phyloP scores from a whole-genome alignment of 2,888 invertebrate genomes.

The Tortricodes alternella region DNA sequence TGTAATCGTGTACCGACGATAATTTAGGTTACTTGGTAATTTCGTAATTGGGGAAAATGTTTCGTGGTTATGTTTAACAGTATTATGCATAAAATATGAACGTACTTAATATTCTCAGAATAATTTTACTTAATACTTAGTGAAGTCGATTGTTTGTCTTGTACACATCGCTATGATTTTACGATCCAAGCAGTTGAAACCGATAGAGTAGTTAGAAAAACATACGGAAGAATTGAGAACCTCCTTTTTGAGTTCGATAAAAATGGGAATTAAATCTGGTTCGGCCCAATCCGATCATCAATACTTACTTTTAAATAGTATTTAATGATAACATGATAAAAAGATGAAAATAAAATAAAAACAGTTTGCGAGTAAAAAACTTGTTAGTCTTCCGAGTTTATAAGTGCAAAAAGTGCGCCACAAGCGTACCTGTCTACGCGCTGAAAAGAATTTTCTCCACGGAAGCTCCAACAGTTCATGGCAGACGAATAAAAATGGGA shows the following conservation, averaged over 20 bases:
- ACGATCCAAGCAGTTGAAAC: too few species aligned
- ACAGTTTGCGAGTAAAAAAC: neutral
- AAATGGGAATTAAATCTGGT: too few species aligned
- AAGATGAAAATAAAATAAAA: neutral
- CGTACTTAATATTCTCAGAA: neutral
- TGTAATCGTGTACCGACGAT: neutral
- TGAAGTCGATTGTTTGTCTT: too few species aligned
- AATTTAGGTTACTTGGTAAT: conserved; percentile 11
- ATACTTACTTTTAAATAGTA: too few species aligned
- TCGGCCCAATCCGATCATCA: too few species aligned
- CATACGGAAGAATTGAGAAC: too few species aligned
- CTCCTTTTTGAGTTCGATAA: too few species aligned
- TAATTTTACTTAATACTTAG: too few species aligned
- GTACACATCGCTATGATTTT: too few species aligned
- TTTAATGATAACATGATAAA: neutral
- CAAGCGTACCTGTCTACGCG: neutral
- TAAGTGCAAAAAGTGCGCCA: conserved; percentile 14
- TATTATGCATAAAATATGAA: neutral
- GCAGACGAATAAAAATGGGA: conserved; percentile 25
- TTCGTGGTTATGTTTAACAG: neutral
- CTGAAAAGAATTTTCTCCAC: conserved; percentile 14
- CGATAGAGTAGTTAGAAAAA: too few species aligned
- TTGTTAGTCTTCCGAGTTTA: neutral
- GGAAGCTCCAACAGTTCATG: neutral
- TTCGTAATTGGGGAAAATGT: conserved; percentile 19